A percentile compares a stretch with the other conserved stretches of the same genome.
Evolutionary conservation across 2,888 invertebrate species (phyloP).

Genomic region (Mantis religiosa): DNA sequence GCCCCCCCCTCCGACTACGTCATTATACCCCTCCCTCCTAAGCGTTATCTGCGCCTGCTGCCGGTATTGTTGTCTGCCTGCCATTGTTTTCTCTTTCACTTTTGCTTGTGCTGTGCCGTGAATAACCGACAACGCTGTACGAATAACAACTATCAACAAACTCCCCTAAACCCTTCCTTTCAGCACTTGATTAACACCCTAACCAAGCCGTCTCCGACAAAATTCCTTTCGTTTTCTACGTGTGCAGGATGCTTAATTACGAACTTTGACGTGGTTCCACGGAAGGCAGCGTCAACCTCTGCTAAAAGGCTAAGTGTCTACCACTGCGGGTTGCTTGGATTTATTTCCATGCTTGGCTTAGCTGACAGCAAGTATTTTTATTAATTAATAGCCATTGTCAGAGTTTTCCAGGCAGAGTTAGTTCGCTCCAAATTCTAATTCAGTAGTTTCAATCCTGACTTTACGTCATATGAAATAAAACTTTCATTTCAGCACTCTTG

Average conservation of each 20-base stretch:
- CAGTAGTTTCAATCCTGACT: too few relatives aligned
- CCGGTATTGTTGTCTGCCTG: background rate
- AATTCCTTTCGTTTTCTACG: constrained; percentile 3
- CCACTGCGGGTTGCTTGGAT: too few relatives aligned
- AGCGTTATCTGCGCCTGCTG: background rate
- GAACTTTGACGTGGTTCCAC: background rate
- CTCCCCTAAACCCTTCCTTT: background rate
- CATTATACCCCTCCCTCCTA: background rate
- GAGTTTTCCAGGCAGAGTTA: background rate
- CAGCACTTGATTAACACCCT: constrained; percentile 2
- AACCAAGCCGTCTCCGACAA: background rate
- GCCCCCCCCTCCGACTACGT: background rate
- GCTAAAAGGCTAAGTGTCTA: background rate
- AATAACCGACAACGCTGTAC: background rate
- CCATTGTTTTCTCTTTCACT: background rate
- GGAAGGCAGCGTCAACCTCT: background rate
- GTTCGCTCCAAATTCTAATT: background rate
- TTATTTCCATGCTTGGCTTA: background rate
- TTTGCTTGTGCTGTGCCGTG: background rate
- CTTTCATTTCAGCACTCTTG: background rate
- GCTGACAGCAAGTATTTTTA: background rate
- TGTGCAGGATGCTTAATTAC: constrained; percentile 6
- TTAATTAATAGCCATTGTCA: background rate
- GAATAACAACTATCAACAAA: constrained; percentile 10
- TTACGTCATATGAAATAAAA: background rate